Conservation (phyloP, 2,797 vertebrate genomes). For the Iguana delicatissima region DNA sequence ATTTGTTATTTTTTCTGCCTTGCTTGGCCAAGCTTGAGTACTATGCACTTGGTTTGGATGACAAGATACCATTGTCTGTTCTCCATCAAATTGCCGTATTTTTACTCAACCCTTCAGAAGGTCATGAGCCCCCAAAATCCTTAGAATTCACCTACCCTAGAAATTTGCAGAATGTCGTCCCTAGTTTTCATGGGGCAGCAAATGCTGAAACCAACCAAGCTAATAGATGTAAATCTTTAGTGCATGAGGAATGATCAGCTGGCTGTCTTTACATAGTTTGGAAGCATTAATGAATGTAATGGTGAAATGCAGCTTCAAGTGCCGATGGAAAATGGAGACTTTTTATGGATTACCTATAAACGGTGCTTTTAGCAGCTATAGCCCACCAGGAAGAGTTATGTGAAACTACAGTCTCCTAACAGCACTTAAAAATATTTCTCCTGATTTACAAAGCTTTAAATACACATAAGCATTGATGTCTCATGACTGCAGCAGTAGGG, state of each 20-base stretch:
- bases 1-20: background rate
- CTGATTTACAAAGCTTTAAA: background rate
- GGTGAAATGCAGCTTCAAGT: background rate
- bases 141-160: background rate
- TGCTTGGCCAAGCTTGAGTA: background rate
- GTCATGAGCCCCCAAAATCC: too few relatives aligned
- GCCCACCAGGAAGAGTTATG: background rate
- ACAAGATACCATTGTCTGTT: background rate
- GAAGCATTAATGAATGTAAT: slow-evolving; percentile 1
- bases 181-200: background rate
- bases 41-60: background rate
- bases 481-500: too few relatives aligned
- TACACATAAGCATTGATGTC: background rate
- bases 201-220: background rate
- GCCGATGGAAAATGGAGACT: background rate
- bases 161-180: background rate
- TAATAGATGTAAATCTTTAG: background rate
- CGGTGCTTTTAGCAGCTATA: background rate
- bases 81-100: background rate
- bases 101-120: background rate
- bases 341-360: background rate
- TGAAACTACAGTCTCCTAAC: background rate
- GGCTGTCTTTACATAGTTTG: background rate
- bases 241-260: background rate
- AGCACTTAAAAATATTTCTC: background rate